Evolutionary conservation across 2,113 vertebrate species (phyloP), one percentile per base, ranked within the genome.

Genomic region (Melanotaenia duboulayi): DNA sequence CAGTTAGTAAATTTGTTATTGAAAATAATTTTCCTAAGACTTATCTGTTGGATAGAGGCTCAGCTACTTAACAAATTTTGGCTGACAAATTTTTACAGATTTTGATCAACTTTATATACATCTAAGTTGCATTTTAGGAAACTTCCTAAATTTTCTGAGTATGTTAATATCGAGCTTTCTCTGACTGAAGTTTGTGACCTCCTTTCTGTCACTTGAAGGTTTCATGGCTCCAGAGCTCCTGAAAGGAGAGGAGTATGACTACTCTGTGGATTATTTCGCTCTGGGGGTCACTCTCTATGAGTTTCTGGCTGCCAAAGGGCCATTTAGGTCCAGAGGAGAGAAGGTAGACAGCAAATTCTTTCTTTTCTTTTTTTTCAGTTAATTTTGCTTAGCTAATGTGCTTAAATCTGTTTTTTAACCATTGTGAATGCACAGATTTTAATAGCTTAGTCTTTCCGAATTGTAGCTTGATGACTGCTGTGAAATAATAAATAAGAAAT

Each of bases 171-270:
- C 7, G 32, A 35, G 32, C 32, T 35, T 35, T 35, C 7, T 35
- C 11, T 25, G 11, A n/a, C 11, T 35, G 19, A n/a, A 13, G 13
- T 37, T 37, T 12, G 1, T 32, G 19, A 58, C 19, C 0, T 24
- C 16, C 70, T 17, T 14, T 6, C 12, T 39, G 23, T 37, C 10
- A 65, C 37, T 55, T 69, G 55, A 54, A 96, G 95, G 96, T 11
- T 96, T 96, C 87, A 96, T 96, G 95, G 95, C 96, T 57, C 96
- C 96, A 0, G 96, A 96, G 89, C 90, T 96, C 48, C 75, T 96
- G 20, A 90, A 80, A 16, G 90, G 93, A 0, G 94, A 95, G 24
- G 93, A 94, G 44, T 96, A 97, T 0, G 93, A 90, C 73, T 96
- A 90, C 71, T 92, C 92, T 0, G 95, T 96, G 24, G 96, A 96